phyloP scores from a whole-genome alignment of 2,797 vertebrate species.

The Dermochelys coriacea region DNA sequence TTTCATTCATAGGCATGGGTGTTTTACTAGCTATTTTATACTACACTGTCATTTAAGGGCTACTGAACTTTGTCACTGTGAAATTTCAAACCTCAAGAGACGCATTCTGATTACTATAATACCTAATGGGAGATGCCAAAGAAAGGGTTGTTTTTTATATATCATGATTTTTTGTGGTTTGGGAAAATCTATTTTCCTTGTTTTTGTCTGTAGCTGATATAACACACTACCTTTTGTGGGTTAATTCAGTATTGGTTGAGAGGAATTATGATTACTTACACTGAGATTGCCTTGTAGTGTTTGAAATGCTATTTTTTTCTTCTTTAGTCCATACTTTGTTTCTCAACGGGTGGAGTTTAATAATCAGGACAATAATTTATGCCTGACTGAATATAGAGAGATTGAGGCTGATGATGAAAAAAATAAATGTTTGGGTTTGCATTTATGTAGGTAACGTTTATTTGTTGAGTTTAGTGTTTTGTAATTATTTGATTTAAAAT shows the following conservation, averaged over 20 bases:
- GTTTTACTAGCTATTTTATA: background rate
- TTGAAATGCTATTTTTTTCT: background rate
- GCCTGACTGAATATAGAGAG: background rate
- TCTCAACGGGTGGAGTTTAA: background rate
- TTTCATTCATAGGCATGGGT: background rate
- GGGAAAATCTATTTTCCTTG: background rate
- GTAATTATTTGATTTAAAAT: background rate
- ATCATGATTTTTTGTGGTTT: background rate
- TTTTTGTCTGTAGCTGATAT: background rate
- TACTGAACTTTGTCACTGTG: no score
- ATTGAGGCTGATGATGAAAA: background rate
- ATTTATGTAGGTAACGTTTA: background rate
- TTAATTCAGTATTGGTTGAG: background rate
- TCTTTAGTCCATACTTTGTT: background rate
- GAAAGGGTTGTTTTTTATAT: no score
- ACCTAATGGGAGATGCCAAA: no score
- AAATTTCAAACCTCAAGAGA: background rate
- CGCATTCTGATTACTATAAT: background rate
- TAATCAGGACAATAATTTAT: background rate
- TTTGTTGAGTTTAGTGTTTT: background rate
- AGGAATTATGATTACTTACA: background rate
- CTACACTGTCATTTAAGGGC: background rate
- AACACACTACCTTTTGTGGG: background rate
- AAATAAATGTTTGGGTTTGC: background rate
- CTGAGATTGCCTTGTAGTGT: background rate